Base-by-base conservation (phyloP, 2,113 vertebrate species). In the Phoenicopterus ruber region DNA sequence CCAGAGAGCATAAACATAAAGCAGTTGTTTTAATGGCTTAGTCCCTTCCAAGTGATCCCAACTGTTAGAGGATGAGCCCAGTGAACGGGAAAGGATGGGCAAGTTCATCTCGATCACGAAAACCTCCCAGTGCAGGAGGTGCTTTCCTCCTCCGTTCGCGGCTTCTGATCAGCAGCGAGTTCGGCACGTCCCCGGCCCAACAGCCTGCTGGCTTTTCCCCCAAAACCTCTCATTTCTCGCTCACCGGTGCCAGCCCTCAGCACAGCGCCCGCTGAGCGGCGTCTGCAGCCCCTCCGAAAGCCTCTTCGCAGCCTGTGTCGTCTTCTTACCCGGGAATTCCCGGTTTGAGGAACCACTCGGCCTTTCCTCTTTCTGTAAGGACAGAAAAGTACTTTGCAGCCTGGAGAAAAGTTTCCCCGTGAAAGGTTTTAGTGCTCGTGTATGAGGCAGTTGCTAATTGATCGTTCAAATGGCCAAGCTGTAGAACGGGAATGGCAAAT, bases 241-340 rank as follows among this genome's bases (percentile, higher is more conserved):
- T 42, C 40, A 13, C 17, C 5, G 20, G 32, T 24, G 17, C 66
- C 79, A 40, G 11, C 20, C 26, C n/a, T 38, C 57, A 79, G 65
- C 61, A 18, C 38, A 54, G 36, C 32, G 5, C 21, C 17, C 2
- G 0, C 38, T 12, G 52, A 80, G 57, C 0, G 0, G 38, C 15
- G 13, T 12, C 71, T 74, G 40, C 34, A 71, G 17, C 55, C 46
- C n/a, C 1, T 34, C 66, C 34, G 18, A 72, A 87, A 81, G 2
- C 25, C 52, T 47, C 63, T 46, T 47, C 26, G 9, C 38, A 78
- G 29, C 46, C 38, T 29, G 11, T 19, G 42, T 10, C 17, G 21
- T 3, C 59, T 34, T 62, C 38, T 74, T 21, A 59, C n/a, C 46
- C 47, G 76, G 59, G 18, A 36, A 78, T 54, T 74, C 50, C 86